Base-by-base conservation (phyloP, 2,797 vertebrate genomes). In the Hoplostethus atlanticus region DNA sequence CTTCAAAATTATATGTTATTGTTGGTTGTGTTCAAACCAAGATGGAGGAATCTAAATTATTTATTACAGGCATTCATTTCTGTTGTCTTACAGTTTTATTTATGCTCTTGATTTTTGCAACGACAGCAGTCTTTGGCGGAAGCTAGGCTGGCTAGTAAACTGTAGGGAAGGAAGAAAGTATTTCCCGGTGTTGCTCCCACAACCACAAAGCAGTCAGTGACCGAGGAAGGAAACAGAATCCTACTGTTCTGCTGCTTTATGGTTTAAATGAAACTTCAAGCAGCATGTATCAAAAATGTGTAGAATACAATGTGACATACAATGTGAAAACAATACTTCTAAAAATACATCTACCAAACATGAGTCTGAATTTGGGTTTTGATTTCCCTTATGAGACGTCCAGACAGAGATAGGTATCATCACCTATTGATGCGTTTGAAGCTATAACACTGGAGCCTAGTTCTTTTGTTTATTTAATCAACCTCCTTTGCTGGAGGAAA, bases 381-480 rank as follows among this genome's bases (percentile, higher is more conserved):
- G 66, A 79, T 80, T 87, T 83, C 64, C 40, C 48, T 28, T 2
- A 64, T 51, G 62, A 71, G 71, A 47, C 47, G 12, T 38, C 54
- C 68, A 78, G 47, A 69, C 55, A 42, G 57, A 66, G 72, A 74
- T 58, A 40, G 56, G 40, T 44, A 71, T 73, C 62, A 68, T 40
- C 57, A 25, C 5, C 12, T 50, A 63, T 53, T 47, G 9, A 53
- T 48, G 2, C 80, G 71, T 79, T 76, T 84, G 36, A 76, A 50
- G 69, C 59, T 62, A 52, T 44, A 34, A 47, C 10, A 42, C 17
- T 40, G 65, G 25, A 75, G 53, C 36, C 47, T 42, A 51, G 13
- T 60, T 80, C 64, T 21, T 75, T 79, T 79, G 40, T 81, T 87
- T 68, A 88, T 84, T 89, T 68, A 84, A 87, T 86, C 69, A 70